A percentile compares a stretch with the other conserved stretches of the same genome.
Conservation (phyloP, 2,888 invertebrate species). For the Barypeithes pellucidus region DNA sequence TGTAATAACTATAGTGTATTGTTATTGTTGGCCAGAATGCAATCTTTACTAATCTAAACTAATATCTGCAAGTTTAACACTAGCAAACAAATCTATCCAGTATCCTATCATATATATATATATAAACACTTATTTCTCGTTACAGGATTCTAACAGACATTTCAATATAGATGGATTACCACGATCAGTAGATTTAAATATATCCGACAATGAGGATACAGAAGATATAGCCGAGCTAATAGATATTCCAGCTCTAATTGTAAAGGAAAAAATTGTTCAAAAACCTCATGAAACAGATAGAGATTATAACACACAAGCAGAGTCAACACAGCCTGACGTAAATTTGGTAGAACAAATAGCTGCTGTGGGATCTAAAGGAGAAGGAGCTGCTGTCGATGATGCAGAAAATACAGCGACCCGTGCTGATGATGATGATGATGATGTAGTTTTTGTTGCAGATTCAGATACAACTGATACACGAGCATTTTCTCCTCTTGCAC, state of each 20-base stretch:
- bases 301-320: not conserved
- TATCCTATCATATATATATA: no score
- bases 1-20: no score
- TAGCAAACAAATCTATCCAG: no score
- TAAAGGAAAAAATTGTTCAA: conserved; percentile 1
- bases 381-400: not conserved
- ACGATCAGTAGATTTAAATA: not conserved
- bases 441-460: conserved; percentile 2
- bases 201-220: not conserved
- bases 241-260: conserved; percentile 26
- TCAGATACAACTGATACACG: not conserved
- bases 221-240: conserved; percentile 3
- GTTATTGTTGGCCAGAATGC: no score
- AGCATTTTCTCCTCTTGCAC: no score
- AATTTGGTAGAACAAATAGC: not conserved
- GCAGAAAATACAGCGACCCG: not conserved
- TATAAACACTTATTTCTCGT: not conserved
- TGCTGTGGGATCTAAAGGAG: not conserved
- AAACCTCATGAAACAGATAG: not conserved
- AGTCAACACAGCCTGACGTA: not conserved
- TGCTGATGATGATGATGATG: conserved; percentile 3
- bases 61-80: no score
- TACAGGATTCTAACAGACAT: not conserved
- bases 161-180: conserved; percentile 9
- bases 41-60: no score